Percentiles rank a stretch among this genome's conserved stretches.
Evolutionary conservation across 2,113 vertebrate species (phyloP).

Genomic region (Mohoua ochrocephala): DNA sequence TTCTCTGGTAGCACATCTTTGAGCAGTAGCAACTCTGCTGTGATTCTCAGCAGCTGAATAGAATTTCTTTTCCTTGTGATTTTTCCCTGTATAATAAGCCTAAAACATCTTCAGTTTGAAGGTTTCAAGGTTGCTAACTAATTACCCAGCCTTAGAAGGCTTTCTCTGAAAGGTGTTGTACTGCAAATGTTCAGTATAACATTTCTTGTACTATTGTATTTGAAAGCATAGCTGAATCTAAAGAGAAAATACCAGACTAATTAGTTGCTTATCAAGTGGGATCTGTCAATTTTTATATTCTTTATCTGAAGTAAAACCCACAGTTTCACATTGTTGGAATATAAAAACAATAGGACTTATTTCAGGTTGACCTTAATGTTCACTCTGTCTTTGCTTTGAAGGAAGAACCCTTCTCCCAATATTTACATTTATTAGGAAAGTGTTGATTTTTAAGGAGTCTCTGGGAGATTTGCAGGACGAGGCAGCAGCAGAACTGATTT

Average conservation of each 20-base stretch:
- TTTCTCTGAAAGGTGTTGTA: background rate
- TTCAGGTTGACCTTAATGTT: background rate
- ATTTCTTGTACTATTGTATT: background rate
- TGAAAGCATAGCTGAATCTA: background rate
- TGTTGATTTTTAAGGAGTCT: background rate
- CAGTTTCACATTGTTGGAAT: background rate
- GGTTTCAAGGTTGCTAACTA: slow-evolving; percentile 14
- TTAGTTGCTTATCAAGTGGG: background rate
- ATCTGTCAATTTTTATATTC: background rate
- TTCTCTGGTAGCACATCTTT: background rate
- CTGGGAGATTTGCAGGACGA: background rate
- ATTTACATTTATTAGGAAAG: background rate
- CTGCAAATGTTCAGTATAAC: background rate
- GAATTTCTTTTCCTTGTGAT: background rate
- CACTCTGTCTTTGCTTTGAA: background rate
- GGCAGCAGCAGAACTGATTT: background rate
- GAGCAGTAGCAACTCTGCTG: background rate
- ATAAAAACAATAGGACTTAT: background rate
- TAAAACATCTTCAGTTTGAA: background rate
- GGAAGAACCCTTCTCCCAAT: background rate
- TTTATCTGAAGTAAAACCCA: background rate
- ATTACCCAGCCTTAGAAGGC: background rate
- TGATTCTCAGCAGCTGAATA: background rate
- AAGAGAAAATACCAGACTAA: background rate
- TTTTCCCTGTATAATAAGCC: background rate